These are phyloP conservation scores for Corapipo altera DNA, from an alignment of 2,113 vertebrate species.

Conservation along the genomic window DNA sequence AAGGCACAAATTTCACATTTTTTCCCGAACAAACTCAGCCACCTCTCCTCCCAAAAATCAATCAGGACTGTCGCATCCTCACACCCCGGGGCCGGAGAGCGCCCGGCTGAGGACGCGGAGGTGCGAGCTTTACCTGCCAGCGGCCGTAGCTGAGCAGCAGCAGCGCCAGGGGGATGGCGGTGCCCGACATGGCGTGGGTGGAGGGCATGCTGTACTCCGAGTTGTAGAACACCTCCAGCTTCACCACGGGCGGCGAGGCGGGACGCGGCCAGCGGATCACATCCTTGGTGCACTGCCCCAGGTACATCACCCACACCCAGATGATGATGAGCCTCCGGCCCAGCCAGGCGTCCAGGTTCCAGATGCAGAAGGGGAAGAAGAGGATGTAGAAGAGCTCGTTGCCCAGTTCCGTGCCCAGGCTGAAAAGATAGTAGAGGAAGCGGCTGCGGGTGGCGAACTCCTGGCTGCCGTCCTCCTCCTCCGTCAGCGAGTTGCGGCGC, in stretches of 20 bases:
- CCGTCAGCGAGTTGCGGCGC: slow-evolving; percentile 92
- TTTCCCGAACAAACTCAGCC: not conserved
- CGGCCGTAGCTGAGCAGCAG: slow-evolving; percentile 87
- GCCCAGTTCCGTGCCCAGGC: slow-evolving; percentile 91
- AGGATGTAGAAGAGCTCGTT: slow-evolving; percentile 94
- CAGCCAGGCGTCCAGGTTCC: slow-evolving; percentile 91
- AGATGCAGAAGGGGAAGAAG: slow-evolving; percentile 93
- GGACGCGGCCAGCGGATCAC: slow-evolving; percentile 90
- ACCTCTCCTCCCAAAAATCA: not conserved
- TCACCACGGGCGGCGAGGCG: slow-evolving; percentile 91
- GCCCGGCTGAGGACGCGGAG: not conserved
- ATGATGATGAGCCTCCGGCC: slow-evolving; percentile 86
- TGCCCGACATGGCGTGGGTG: slow-evolving; percentile 97
- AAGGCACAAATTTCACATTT: not conserved
- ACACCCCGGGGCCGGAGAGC: not conserved
- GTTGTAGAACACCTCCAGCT: slow-evolving; percentile 97
- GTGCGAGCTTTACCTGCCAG: slow-evolving; percentile 84
- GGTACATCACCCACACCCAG: slow-evolving; percentile 98
- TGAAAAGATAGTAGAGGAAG: slow-evolving; percentile 89
- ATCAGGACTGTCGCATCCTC: not conserved
- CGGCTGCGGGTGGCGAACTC: slow-evolving; percentile 83
- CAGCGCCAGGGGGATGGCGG: slow-evolving; percentile 89
- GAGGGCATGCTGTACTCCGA: slow-evolving; percentile 99
- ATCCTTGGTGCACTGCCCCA: slow-evolving; percentile 98
- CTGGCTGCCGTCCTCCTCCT: slow-evolving; percentile 75